phyloP scores from a whole-genome alignment of 2,113 vertebrate genomes.

The Sylvietta virens region DNA sequence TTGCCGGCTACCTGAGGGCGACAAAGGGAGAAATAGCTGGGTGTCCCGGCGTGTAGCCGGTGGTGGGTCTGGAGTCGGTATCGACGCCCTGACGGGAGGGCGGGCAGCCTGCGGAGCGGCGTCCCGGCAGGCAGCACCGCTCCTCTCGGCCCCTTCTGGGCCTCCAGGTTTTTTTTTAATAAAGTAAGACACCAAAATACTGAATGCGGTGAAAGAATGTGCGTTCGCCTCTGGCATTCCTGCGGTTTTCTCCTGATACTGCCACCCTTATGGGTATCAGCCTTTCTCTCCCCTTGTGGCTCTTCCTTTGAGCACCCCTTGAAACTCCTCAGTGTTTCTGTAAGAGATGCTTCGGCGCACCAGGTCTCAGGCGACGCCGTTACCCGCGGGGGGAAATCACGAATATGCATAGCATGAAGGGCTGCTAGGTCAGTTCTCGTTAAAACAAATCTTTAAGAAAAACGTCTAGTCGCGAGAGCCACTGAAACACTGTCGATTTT shows the following conservation, averaged over 20 bases:
- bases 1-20: neutral
- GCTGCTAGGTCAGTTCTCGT: neutral
- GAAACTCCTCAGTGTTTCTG: neutral
- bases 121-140: neutral
- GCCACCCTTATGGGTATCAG: too few species aligned
- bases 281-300: rapidly evolving
- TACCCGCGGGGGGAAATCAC: rapidly evolving
- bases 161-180: neutral
- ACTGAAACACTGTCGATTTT: neutral
- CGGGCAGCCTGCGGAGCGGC: too few species aligned
- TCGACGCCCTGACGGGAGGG: too few species aligned
- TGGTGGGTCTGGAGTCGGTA: too few species aligned
- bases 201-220: neutral
- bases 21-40: too few species aligned
- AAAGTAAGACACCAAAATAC: neutral
- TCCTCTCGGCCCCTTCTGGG: neutral
- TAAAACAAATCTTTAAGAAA: neutral
- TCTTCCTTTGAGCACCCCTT: neutral
- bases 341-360: neutral
- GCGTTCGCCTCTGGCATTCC: neutral
- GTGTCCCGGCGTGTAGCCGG: neutral
- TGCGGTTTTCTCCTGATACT: neutral
- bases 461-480: rapidly evolving
- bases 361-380: neutral
- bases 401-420: neutral